Evolutionary conservation across 2,797 vertebrate species (phyloP).

Genomic region (Coluber constrictor): DNA sequence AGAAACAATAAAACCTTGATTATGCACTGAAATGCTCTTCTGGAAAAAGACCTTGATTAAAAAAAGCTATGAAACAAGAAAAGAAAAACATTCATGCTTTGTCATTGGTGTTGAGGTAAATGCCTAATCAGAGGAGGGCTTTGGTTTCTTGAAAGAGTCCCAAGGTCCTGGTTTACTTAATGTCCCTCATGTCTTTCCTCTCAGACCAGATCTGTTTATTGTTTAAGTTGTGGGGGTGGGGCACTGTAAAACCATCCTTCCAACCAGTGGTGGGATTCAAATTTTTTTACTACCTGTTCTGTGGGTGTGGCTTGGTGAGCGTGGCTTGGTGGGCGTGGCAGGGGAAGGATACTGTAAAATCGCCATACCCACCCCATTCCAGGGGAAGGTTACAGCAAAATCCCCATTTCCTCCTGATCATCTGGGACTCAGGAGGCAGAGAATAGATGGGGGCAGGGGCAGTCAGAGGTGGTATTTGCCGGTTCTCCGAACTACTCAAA

Average conservation of each 20-base stretch:
- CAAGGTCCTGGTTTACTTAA: constrained; percentile 47
- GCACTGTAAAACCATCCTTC: not conserved
- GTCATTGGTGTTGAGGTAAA: not conserved
- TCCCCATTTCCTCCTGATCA: too few species aligned
- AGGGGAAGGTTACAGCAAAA: too few species aligned
- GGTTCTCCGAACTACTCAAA: too few species aligned
- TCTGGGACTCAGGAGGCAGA: too few species aligned
- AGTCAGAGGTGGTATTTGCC: too few species aligned
- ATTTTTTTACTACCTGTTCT: too few species aligned
- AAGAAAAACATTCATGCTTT: constrained; percentile 46
- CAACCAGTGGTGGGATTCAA: not conserved
- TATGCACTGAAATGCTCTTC: not conserved
- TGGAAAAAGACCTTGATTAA: not conserved
- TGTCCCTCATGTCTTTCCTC: constrained; percentile 31
- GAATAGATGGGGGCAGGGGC: too few species aligned
- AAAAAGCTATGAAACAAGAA: constrained; percentile 18
- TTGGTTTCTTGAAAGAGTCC: not conserved
- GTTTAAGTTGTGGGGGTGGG: constrained; percentile 52
- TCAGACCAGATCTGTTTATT: constrained; percentile 48
- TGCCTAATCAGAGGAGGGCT: not conserved
- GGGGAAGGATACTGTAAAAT: too few species aligned
- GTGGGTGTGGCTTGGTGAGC: too few species aligned
- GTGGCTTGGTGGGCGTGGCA: too few species aligned
- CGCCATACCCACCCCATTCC: too few species aligned
- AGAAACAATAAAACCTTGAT: not conserved